Conservation (phyloP, 2,888 invertebrate species). For the Ischnura elegans region DNA sequence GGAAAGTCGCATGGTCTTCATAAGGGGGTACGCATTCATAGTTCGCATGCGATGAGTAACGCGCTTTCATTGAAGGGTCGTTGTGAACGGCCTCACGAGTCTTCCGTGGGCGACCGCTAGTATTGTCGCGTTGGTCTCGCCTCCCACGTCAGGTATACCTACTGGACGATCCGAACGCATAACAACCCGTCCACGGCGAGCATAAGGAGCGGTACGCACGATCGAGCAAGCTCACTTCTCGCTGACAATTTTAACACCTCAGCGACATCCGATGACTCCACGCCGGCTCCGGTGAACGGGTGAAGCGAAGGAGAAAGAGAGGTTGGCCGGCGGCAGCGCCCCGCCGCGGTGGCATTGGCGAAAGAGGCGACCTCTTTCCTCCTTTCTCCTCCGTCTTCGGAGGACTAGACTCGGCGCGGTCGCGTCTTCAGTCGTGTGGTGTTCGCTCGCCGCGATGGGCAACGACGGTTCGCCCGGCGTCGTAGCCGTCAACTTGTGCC, state of each 20-base stretch:
- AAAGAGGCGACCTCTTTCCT: background rate
- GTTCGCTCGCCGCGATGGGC: background rate
- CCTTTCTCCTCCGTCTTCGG: background rate
- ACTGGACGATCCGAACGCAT: background rate
- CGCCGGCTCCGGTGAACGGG: background rate
- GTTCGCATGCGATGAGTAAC: no score
- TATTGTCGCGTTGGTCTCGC: background rate
- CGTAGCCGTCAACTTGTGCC: background rate
- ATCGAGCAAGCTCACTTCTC: background rate
- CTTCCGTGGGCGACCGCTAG: background rate
- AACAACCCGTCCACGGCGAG: background rate
- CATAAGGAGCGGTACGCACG: background rate
- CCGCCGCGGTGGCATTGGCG: background rate
- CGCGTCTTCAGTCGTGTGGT: background rate
- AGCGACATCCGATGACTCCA: conserved; percentile 22
- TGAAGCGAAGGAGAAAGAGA: background rate
- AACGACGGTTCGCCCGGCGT: background rate
- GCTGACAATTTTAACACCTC: background rate
- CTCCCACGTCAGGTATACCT: background rate
- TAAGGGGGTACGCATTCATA: no score
- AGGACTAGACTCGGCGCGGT: background rate
- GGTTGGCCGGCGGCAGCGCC: background rate
- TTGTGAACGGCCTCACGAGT: background rate
- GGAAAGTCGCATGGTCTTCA: no score
- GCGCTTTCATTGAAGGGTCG: background rate